Conservation (phyloP, 2,113 vertebrate species). For the Brienomyrus brachyistius region DNA sequence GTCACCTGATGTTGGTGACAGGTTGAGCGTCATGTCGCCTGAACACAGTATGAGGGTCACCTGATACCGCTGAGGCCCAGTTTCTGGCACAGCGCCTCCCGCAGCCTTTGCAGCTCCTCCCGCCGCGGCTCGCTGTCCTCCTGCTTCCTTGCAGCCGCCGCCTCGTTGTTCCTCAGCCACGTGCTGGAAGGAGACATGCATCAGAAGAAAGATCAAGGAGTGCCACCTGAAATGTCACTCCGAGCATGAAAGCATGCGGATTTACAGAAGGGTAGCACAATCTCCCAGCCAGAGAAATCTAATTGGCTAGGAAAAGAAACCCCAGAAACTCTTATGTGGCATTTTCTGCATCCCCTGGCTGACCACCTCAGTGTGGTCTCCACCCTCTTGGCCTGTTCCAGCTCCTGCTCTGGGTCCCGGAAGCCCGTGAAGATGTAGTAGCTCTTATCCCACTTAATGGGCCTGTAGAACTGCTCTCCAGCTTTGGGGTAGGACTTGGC, state of each 20-base stretch:
- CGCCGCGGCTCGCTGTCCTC: conserved; percentile 75
- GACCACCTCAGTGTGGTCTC: conserved; percentile 75
- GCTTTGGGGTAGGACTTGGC: conserved; percentile 39
- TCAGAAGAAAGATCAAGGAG: background rate
- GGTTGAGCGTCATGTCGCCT: too few species aligned
- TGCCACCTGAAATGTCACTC: background rate
- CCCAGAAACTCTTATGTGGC: background rate
- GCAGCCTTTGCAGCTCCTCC: conserved; percentile 76
- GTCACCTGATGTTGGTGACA: too few species aligned
- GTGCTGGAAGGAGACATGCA: conserved; percentile 52
- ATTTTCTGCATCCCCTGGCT: background rate
- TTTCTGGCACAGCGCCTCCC: conserved; percentile 66
- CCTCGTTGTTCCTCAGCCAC: conserved; percentile 78
- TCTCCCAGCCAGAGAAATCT: background rate
- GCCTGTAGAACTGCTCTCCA: conserved; percentile 62
- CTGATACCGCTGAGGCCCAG: conserved; percentile 73
- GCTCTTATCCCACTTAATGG: conserved; percentile 89
- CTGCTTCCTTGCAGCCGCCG: conserved; percentile 70
- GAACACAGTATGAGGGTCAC: too few species aligned
- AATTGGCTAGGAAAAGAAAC: background rate
- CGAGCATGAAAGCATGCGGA: background rate
- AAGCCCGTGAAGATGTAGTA: conserved; percentile 90
- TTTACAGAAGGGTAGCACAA: background rate
- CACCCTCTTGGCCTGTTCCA: conserved; percentile 71
- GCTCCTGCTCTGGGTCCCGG: conserved; percentile 83